Evolutionary conservation across 2,888 invertebrate genomes (phyloP).

Genomic region (Phymatocera aterrima): DNA sequence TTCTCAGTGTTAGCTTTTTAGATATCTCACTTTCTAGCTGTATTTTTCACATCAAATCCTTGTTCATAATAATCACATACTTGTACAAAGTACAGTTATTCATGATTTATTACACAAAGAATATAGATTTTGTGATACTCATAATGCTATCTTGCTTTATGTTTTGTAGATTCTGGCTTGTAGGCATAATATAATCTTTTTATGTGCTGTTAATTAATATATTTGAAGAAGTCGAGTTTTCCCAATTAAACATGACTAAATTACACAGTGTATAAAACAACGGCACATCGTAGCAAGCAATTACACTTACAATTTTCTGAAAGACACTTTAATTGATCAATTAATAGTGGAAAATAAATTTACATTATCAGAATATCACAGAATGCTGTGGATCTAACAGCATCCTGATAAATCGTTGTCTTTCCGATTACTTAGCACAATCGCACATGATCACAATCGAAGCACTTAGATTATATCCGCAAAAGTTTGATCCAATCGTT

Average conservation of each 20-base stretch:
- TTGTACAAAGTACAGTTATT: constrained; percentile 12
- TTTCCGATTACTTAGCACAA: not conserved
- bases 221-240: not conserved
- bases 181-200: not conserved
- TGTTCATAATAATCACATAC: constrained; percentile 10
- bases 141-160: not conserved
- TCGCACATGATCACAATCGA: not conserved
- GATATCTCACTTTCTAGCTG: constrained; percentile 10
- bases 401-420: not conserved
- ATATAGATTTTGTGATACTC: not conserved
- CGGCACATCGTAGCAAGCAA: not conserved
- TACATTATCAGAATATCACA: not conserved
- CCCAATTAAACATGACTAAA: not conserved
- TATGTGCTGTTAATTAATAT: not conserved
- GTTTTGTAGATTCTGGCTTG: not conserved
- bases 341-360: not conserved
- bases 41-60: not conserved
- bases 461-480: not conserved
- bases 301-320: constrained; percentile 23
- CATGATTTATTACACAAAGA: not conserved
- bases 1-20: constrained; percentile 5
- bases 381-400: not conserved
- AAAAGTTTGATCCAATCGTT: not conserved
- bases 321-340: constrained; percentile 26
- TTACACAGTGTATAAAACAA: not conserved